Evolutionary conservation across 2,797 vertebrate genomes (phyloP).

Genomic region (Sebastes jordani): DNA sequence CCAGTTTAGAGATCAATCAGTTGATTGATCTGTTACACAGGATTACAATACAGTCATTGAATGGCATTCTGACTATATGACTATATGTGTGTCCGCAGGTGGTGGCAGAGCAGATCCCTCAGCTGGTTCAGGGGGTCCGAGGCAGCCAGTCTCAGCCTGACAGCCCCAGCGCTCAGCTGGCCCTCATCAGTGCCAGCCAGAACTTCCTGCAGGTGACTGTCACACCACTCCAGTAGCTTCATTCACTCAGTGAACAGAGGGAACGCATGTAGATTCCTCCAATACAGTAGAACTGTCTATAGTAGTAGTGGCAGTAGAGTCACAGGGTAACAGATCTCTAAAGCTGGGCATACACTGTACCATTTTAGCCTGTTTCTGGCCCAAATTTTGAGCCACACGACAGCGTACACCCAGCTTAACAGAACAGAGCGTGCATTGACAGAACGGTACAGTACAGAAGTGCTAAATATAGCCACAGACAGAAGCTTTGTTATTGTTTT

Average conservation of each 20-base stretch:
- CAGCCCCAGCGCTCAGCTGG: slow-evolving; percentile 94
- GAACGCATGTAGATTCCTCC: neutral
- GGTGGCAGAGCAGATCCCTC: slow-evolving; percentile 96
- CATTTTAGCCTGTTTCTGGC: no score
- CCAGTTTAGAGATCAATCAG: neutral
- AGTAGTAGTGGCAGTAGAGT: neutral
- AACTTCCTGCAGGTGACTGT: slow-evolving; percentile 93
- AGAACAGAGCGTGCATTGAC: no score
- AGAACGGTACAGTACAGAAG: no score
- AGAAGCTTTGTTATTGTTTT: no score
- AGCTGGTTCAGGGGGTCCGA: slow-evolving; percentile 95
- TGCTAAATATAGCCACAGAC: no score
- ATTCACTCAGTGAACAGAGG: neutral
- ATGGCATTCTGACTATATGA: neutral
- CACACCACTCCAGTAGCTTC: neutral
- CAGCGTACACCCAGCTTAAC: no score
- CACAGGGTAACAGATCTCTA: neutral
- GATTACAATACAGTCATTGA: neutral
- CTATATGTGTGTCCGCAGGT: slow-evolving; percentile 73
- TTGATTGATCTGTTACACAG: neutral
- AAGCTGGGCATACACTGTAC: no score
- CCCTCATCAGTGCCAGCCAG: slow-evolving; percentile 94
- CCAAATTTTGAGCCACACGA: no score
- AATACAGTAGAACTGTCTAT: neutral
- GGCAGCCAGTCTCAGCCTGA: slow-evolving; percentile 97